Percentiles rank a stretch among this genome's conserved stretches.
phyloP scores from a whole-genome alignment of 1,140 invertebrate genomes.

The Drosophila nigromelanica region DNA sequence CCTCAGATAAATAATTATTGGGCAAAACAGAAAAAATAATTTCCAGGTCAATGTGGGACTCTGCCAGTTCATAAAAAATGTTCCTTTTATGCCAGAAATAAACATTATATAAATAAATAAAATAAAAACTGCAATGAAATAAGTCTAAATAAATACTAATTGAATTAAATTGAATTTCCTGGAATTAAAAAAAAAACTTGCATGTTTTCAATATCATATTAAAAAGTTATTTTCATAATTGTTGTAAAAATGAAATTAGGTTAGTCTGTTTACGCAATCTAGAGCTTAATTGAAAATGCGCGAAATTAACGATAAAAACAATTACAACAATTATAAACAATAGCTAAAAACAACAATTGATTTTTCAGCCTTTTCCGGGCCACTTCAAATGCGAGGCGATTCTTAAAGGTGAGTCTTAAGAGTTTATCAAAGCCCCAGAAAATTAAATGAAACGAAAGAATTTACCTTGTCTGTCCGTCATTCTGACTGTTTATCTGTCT shows the following conservation, averaged over 20 bases:
- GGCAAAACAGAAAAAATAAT: conserved; percentile 27
- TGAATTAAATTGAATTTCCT: conserved; percentile 31
- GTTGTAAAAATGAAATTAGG: conserved; percentile 23
- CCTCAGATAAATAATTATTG: conserved; percentile 56
- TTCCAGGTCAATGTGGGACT: conserved; percentile 63
- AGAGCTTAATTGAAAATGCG: conserved; percentile 33
- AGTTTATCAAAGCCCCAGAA: conserved; percentile 28
- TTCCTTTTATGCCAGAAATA: conserved; percentile 21
- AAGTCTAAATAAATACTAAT: conserved; percentile 39
- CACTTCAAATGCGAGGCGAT: conserved; percentile 26
- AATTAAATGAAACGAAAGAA: conserved; percentile 31
- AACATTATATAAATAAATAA: conserved; percentile 40
- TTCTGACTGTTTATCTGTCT: background rate
- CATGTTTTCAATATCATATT: background rate
- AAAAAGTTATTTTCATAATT: conserved; percentile 11
- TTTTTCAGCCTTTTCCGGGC: conserved; percentile 36
- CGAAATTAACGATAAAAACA: conserved; percentile 68
- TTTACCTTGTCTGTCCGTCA: conserved; percentile 3
- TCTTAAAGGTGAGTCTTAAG: conserved; percentile 47
- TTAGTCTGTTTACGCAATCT: conserved; percentile 55
- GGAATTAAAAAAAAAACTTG: conserved; percentile 12
- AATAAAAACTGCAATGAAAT: conserved; percentile 51
- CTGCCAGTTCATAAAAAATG: conserved; percentile 7
- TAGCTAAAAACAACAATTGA: conserved; percentile 27
- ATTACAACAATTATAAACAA: conserved; percentile 77